Conservation (phyloP, 2,113 vertebrate species). For the Scopus umbretta region DNA sequence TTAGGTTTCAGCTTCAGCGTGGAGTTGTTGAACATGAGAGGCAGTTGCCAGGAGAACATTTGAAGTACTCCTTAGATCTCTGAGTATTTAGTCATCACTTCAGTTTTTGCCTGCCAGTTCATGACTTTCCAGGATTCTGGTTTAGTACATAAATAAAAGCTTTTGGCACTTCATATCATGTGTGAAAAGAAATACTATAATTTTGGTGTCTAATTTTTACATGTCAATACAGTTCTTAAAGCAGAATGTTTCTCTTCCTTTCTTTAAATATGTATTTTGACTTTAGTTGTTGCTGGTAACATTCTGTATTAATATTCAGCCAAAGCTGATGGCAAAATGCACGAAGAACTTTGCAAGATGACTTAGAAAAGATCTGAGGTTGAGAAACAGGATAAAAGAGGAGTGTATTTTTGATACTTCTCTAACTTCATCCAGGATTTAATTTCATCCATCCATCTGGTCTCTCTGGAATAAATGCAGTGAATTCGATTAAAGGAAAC, state of each 20-base stretch:
- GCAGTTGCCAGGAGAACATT: not conserved
- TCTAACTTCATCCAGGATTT: not conserved
- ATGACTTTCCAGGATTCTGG: not conserved
- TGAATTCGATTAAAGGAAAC: not conserved
- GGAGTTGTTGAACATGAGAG: not conserved
- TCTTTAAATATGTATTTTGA: not conserved
- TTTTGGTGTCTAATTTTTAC: not conserved
- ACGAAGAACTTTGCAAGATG: not conserved
- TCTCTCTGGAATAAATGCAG: not conserved
- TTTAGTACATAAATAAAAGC: not conserved
- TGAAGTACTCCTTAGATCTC: not conserved
- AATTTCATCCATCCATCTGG: not conserved
- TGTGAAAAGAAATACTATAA: not conserved
- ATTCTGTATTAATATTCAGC: not conserved
- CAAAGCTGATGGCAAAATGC: not conserved
- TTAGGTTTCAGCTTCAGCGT: not conserved
- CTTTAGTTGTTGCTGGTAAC: not conserved
- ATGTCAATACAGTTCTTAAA: not conserved
- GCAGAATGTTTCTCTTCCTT: not conserved
- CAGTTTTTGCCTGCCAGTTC: not conserved
- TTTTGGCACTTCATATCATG: not conserved
- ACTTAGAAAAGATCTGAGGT: not conserved
- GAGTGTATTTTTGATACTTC: not conserved
- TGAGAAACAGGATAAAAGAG: not conserved
- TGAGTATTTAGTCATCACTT: not conserved